Conservation (phyloP, 92 coral and sea anemone species). For the Nematostella vectensis region DNA sequence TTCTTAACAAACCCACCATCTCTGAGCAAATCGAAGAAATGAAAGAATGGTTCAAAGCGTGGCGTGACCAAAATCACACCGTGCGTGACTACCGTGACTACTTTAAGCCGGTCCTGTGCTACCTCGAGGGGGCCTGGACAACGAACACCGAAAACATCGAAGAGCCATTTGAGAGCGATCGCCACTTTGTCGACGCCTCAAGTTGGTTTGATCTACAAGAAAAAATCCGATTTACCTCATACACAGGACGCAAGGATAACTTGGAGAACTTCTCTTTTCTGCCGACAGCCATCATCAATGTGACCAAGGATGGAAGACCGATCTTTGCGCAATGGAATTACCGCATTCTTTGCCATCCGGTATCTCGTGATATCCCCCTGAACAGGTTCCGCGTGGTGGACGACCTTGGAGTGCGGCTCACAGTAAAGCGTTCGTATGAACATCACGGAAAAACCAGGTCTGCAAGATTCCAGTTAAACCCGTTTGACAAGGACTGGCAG, state of each 20-base stretch:
- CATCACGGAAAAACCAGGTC: conserved; percentile 39
- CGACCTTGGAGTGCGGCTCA: conserved; percentile 39
- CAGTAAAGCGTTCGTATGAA: conserved; percentile 15
- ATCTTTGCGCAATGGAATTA: conserved; percentile 76
- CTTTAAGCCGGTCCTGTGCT: conserved; percentile 78
- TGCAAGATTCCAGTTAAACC: conserved; percentile 58
- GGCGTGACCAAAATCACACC: conserved; percentile 53
- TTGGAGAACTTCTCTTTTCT: conserved; percentile 81
- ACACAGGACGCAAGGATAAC: conserved; percentile 88
- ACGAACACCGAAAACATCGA: conserved; percentile 55
- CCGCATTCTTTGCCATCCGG: conserved; percentile 59
- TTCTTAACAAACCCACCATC: conserved; percentile 29
- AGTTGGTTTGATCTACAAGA: conserved; percentile 89
- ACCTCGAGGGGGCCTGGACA: conserved; percentile 88
- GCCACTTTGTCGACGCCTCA: conserved; percentile 82
- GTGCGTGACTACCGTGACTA: conserved; percentile 78
- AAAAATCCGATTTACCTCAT: conserved; percentile 87
- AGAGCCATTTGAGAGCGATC: conserved; percentile 87
- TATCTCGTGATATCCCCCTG: conserved; percentile 43
- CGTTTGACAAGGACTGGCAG: conserved; percentile 36
- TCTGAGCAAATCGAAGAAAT: conserved; percentile 60
- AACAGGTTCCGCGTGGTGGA: conserved; percentile 56
- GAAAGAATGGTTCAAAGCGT: conserved; percentile 90
- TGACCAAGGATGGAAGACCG: conserved; percentile 60
- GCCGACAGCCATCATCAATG: conserved; percentile 75